A percentile compares a stretch with the other conserved stretches of the same genome.
These are phyloP conservation scores for Prinia subflava DNA, from an alignment of 2,113 vertebrate genomes.

Conservation along the genomic window DNA sequence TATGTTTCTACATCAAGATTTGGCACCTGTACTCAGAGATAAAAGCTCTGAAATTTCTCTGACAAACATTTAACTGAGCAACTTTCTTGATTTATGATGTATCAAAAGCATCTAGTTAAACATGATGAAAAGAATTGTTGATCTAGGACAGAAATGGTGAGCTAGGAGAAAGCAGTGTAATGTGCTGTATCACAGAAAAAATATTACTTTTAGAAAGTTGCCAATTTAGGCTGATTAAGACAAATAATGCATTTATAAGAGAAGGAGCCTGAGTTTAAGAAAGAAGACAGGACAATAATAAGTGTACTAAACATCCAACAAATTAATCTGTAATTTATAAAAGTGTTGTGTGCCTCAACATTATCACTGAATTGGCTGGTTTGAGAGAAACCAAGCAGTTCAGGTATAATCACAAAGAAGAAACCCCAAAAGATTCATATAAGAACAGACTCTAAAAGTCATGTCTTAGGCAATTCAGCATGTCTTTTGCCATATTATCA, in stretches of 20 bases:
- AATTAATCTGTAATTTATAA: not conserved
- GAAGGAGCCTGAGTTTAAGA: not conserved
- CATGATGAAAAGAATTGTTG: not conserved
- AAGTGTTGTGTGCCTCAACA: not conserved
- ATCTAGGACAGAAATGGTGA: not conserved
- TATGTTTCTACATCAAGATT: not conserved
- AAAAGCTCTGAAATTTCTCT: not conserved
- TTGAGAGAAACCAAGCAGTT: not conserved
- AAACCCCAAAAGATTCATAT: not conserved
- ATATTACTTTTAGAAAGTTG: not conserved
- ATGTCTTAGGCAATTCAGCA: not conserved
- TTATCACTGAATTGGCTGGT: not conserved
- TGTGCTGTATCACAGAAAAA: not conserved
- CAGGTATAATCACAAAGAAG: not conserved
- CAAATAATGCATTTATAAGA: not conserved
- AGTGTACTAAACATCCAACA: not conserved
- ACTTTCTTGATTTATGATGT: not conserved
- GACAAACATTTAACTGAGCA: not conserved
- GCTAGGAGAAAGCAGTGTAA: not conserved
- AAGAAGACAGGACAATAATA: not conserved
- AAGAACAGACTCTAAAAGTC: not conserved
- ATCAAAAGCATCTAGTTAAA: not conserved
- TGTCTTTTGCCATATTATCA: not conserved
- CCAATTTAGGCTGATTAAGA: not conserved
- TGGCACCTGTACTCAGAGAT: not conserved